phyloP scores from a whole-genome alignment of 2,113 vertebrate species.

The Poeciliopsis prolifica region DNA sequence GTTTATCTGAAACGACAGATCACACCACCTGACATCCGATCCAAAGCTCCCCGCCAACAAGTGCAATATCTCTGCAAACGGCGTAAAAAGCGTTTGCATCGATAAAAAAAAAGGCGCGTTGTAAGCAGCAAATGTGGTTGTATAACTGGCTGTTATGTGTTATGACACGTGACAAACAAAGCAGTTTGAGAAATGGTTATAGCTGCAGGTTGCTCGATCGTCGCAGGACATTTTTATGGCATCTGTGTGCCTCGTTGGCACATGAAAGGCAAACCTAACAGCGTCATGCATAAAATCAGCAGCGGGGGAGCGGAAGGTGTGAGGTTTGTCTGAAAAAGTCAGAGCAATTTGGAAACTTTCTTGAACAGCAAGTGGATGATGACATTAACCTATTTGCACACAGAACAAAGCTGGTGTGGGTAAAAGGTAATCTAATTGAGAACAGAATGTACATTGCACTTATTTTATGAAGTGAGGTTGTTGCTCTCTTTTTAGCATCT shows the following conservation, averaged over 20 bases:
- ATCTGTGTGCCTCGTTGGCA: constrained; percentile 28
- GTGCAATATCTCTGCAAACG: constrained; percentile 20
- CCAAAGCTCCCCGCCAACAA: constrained; percentile 15
- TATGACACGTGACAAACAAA: constrained; percentile 41
- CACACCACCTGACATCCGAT: constrained; percentile 13
- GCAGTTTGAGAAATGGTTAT: constrained; percentile 40
- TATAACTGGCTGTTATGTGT: constrained; percentile 11
- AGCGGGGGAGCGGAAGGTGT: constrained; percentile 62
- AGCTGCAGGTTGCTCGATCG: constrained; percentile 55
- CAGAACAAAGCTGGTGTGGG: constrained; percentile 10
- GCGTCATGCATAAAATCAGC: constrained; percentile 55
- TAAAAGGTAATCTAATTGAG: constrained; percentile 4
- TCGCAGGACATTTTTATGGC: constrained; percentile 51
- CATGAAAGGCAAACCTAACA: constrained; percentile 54
- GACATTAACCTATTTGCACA: constrained; percentile 38
- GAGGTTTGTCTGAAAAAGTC: constrained; percentile 44
- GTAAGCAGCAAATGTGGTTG: constrained; percentile 2
- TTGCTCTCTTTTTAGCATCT: constrained; percentile 22
- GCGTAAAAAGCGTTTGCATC: constrained; percentile 1
- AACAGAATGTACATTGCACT: constrained; percentile 7
- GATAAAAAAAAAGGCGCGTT: not conserved
- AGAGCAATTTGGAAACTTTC: constrained; percentile 24
- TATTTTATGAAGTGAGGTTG: constrained; percentile 20
- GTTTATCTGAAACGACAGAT: constrained; percentile 40
- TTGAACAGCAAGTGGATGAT: constrained; percentile 37